A percentile compares a stretch with the other conserved stretches of the same genome.
Evolutionary conservation across 2,888 invertebrate genomes (phyloP).

Genomic region (Exocentrus adspersus): DNA sequence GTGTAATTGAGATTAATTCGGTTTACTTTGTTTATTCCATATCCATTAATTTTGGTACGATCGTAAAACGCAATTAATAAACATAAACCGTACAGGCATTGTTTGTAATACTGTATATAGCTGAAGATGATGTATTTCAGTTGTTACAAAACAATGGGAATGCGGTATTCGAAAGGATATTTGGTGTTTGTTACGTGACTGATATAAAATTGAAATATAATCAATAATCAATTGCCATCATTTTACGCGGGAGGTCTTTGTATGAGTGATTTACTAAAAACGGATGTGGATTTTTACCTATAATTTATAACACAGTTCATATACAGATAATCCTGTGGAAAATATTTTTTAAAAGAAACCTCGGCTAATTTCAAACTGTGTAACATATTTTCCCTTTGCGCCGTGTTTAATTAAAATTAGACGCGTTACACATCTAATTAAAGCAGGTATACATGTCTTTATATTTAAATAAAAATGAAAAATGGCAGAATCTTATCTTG

Average conservation of each 20-base stretch:
- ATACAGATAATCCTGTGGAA: too few species aligned
- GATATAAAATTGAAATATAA: not conserved
- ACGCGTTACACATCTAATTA: too few species aligned
- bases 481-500: too few species aligned
- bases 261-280: not conserved
- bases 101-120: not conserved
- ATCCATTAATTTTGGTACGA: slow-evolving; percentile 3
- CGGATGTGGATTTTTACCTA: not conserved
- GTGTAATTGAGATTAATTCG: not conserved
- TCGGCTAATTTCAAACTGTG: too few species aligned
- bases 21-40: not conserved
- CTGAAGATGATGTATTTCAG: not conserved
- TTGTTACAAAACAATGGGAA: not conserved
- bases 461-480: too few species aligned
- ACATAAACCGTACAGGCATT: not conserved
- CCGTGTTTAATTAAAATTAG: too few species aligned
- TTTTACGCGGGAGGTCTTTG: not conserved
- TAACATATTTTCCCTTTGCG: too few species aligned
- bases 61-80: slow-evolving; percentile 1
- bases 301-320: too few species aligned
- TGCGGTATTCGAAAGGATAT: not conserved
- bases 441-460: too few species aligned
- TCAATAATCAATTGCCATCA: not conserved
- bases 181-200: not conserved
- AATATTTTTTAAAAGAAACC: too few species aligned